These are phyloP conservation scores for Physella acuta DNA, from an alignment of 1,140 invertebrate species.

Conservation along the genomic window DNA sequence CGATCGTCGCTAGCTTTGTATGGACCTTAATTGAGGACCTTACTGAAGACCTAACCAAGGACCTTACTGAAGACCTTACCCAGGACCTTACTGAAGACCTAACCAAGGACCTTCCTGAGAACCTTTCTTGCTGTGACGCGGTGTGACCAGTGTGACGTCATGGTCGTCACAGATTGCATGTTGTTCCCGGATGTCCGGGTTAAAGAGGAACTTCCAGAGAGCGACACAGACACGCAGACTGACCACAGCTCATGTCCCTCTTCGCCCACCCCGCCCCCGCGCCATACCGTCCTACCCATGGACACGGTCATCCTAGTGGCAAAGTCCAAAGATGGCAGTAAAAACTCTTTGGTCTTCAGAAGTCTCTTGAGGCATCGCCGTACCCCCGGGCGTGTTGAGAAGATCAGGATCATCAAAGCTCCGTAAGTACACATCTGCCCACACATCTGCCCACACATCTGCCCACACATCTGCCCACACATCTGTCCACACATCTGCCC, in stretches of 20 bases:
- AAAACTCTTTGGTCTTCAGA: conserved; percentile 19
- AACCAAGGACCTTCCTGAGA: too few species aligned
- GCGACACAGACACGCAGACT: conserved; percentile 18
- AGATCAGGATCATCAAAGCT: conserved; percentile 21
- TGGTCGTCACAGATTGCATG: conserved; percentile 14
- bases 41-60: too few species aligned
- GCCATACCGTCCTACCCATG: background rate
- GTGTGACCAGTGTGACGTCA: background rate
- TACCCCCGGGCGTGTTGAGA: conserved; percentile 14
- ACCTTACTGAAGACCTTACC: too few species aligned
- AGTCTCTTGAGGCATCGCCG: conserved; percentile 1
- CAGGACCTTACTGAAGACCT: too few species aligned
- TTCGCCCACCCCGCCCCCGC: background rate
- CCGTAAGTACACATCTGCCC: conserved; percentile 19
- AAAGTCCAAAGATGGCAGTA: conserved; percentile 11
- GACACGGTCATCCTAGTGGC: conserved; percentile 22
- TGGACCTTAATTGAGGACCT: too few species aligned
- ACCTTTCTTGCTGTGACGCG: too few species aligned
- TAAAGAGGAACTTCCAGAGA: conserved; percentile 12
- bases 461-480: too few species aligned
- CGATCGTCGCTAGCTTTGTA: too few species aligned
- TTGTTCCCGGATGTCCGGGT: background rate
- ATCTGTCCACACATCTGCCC: too few species aligned
- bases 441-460: background rate
- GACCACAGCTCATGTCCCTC: conserved; percentile 13